phyloP scores from a whole-genome alignment of 2,888 invertebrate species.

The Hypsopygia costalis region DNA sequence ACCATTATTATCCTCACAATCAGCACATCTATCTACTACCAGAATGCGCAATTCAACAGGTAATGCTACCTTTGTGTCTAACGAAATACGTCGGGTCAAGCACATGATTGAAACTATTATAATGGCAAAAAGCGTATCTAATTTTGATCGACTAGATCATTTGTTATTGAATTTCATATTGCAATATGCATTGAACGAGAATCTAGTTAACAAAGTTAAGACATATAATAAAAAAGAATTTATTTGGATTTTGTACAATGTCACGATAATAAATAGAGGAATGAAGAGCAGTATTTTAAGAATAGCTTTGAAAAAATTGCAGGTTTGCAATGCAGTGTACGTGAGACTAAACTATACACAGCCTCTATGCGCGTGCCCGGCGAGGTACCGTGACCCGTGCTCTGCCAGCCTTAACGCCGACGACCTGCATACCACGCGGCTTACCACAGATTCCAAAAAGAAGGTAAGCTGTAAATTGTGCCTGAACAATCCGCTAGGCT shows the following conservation, averaged over 20 bases:
- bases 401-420: conserved; percentile 94
- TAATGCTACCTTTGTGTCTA: conserved; percentile 26
- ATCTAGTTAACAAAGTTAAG: not conserved
- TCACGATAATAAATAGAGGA: not conserved
- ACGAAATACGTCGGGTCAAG: not conserved
- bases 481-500: conserved; percentile 15
- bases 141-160: not conserved
- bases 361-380: conserved; percentile 94
- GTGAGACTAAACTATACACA: conserved; percentile 95
- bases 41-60: conserved; percentile 97
- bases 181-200: not conserved
- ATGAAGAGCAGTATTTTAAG: not conserved
- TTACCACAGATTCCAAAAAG: conserved; percentile 91
- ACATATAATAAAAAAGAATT: not conserved
- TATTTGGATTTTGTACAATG: not conserved
- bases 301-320: conserved; percentile 25
- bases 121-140: conserved; percentile 1
- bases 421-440: conserved; percentile 94
- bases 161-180: not conserved
- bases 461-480: conserved; percentile 79
- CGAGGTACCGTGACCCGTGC: conserved; percentile 93
- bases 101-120: not conserved
- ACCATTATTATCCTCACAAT: conserved; percentile 96
- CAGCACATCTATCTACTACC: conserved; percentile 95
- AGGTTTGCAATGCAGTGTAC: conserved; percentile 96